phyloP scores from a whole-genome alignment of 1,140 invertebrate species.

The Spodoptera frugiperda region DNA sequence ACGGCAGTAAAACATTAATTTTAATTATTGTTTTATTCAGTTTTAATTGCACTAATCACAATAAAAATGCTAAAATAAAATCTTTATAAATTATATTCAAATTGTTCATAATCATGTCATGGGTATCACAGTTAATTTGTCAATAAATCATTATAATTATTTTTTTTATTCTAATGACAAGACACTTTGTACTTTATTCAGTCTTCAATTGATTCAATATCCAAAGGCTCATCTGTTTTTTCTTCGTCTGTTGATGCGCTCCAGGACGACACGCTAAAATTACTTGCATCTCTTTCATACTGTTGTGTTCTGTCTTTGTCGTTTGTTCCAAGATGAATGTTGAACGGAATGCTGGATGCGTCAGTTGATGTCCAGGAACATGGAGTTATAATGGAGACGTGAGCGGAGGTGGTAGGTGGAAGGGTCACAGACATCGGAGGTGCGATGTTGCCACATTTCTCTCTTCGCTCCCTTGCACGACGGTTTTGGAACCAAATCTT shows the following conservation, averaged over 20 bases:
- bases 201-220: constrained; percentile 67
- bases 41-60: too few species aligned
- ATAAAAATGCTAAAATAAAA: too few species aligned
- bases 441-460: constrained; percentile 73
- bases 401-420: constrained; percentile 58
- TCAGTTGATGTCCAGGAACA: constrained; percentile 18
- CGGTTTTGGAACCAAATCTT: constrained; percentile 94
- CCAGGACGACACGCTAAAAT: constrained; percentile 6
- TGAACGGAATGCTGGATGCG: not conserved
- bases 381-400: constrained; percentile 29
- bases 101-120: not conserved
- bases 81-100: too few species aligned
- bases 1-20: too few species aligned
- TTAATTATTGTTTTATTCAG: too few species aligned
- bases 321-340: not conserved
- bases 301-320: not conserved
- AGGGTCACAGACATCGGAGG: constrained; percentile 69
- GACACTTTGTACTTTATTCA: constrained; percentile 3
- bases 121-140: constrained; percentile 20
- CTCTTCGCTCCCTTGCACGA: constrained; percentile 89
- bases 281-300: constrained; percentile 7
- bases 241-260: constrained; percentile 49
- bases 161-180: not conserved
- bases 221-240: constrained; percentile 65
- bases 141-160: not conserved